These are phyloP conservation scores for Penelope pileata DNA, from an alignment of 2,113 vertebrate genomes.

Conservation along the genomic window DNA sequence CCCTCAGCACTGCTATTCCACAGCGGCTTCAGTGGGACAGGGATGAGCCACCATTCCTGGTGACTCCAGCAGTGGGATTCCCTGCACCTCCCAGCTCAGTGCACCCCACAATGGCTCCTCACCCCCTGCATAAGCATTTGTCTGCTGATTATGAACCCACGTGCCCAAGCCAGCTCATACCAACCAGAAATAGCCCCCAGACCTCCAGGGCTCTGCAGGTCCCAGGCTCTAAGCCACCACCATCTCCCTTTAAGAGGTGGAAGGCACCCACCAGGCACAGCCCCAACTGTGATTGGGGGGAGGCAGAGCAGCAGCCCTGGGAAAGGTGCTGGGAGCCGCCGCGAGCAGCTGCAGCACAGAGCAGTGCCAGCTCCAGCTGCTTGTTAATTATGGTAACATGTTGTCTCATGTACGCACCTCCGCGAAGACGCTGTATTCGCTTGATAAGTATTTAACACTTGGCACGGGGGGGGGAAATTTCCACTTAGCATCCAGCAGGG, in stretches of 20 bases:
- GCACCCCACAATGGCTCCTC: not conserved
- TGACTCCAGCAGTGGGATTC: not conserved
- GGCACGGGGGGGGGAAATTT: constrained; percentile 33
- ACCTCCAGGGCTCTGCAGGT: not conserved
- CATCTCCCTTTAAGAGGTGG: not conserved
- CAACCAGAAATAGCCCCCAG: not conserved
- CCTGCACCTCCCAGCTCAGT: fast-evolving
- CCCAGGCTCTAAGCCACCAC: fast-evolving
- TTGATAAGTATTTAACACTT: constrained; percentile 53
- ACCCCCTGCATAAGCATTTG: fast-evolving
- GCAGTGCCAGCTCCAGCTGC: constrained; percentile 50
- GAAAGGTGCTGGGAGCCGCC: constrained; percentile 7
- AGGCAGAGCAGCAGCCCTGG: constrained; percentile 31
- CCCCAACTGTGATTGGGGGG: fast-evolving
- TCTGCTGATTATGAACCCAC: fast-evolving
- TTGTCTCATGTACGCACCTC: constrained; percentile 63
- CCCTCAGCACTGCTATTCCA: not conserved
- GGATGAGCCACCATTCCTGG: not conserved
- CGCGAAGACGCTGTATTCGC: constrained; percentile 48
- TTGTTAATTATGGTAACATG: constrained; percentile 55
- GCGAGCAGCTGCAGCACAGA: constrained; percentile 45
- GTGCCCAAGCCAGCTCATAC: fast-evolving
- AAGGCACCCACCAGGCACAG: not conserved
- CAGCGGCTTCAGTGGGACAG: not conserved
- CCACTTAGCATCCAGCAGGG: constrained; percentile 46